These are phyloP conservation scores for Catocala sponsa DNA, from an alignment of 2,888 invertebrate genomes.

Conservation along the genomic window DNA sequence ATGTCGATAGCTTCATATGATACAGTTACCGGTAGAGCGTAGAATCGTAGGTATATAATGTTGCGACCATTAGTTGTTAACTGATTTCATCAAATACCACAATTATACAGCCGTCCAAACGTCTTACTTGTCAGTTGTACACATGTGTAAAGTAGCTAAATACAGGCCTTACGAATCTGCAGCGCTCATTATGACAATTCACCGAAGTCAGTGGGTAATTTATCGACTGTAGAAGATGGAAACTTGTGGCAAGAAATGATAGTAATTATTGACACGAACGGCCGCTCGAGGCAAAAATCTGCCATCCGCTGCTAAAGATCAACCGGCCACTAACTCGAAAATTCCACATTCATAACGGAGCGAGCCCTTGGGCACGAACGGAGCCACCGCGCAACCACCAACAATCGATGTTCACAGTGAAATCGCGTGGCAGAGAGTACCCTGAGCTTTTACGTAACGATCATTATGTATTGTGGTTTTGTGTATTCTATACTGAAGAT, in stretches of 20 bases:
- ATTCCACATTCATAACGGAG: slow-evolving; percentile 82
- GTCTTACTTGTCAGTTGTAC: slow-evolving; percentile 45
- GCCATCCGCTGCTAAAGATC: slow-evolving; percentile 73
- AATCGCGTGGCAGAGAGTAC: slow-evolving; percentile 65
- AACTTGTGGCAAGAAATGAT: slow-evolving; percentile 76
- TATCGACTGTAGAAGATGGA: slow-evolving; percentile 77
- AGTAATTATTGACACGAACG: slow-evolving; percentile 87
- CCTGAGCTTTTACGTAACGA: slow-evolving; percentile 48
- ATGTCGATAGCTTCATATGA: no score
- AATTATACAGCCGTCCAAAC: slow-evolving; percentile 38
- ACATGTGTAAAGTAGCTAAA: slow-evolving; percentile 68
- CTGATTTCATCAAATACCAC: neutral
- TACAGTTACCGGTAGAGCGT: no score
- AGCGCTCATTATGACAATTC: slow-evolving; percentile 80
- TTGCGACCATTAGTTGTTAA: no score
- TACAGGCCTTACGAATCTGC: slow-evolving; percentile 65
- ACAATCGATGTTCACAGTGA: slow-evolving; percentile 62
- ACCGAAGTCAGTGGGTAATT: slow-evolving; percentile 80
- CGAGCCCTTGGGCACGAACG: slow-evolving; percentile 73
- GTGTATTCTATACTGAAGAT: slow-evolving; percentile 15
- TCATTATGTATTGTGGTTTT: slow-evolving; percentile 22
- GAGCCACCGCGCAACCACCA: slow-evolving; percentile 62
- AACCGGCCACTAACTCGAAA: slow-evolving; percentile 82
- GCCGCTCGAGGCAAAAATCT: slow-evolving; percentile 68
- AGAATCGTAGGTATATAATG: no score